Conservation (phyloP, 2,888 invertebrate species). For the Caradrina kadenii region DNA sequence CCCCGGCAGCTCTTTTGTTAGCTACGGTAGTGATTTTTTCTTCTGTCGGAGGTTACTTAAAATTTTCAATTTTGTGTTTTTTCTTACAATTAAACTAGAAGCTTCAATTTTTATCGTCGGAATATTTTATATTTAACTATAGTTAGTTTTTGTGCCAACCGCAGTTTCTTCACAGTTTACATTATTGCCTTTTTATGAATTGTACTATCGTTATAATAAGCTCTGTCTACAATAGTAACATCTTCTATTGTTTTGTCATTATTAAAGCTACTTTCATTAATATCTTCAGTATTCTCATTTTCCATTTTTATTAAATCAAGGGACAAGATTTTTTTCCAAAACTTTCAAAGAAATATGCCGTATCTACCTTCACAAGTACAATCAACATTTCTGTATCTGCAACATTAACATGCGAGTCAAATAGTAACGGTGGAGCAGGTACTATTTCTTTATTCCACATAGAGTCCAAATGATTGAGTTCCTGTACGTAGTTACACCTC, state of each 20-base stretch:
- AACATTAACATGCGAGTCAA: conserved; percentile 43
- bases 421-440: conserved; percentile 6
- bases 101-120: background rate
- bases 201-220: background rate
- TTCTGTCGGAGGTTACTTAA: no score
- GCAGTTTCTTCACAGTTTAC: no score
- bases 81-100: no score
- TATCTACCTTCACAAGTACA: conserved; percentile 10
- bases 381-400: background rate
- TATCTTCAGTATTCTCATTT: background rate
- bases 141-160: background rate
- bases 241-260: background rate
- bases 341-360: background rate
- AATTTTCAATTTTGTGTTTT: no score
- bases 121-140: conserved; percentile 23
- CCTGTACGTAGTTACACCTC: conserved; percentile 11
- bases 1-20: no score
- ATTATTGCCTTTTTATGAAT: background rate
- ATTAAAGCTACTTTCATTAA: background rate
- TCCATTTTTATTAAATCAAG: background rate
- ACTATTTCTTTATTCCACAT: conserved; percentile 44
- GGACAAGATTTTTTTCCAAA: background rate
- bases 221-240: background rate
- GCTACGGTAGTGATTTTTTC: no score
- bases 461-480: conserved; percentile 29